Percentiles rank a stretch among this genome's conserved stretches.
These are phyloP conservation scores for Hedychridium roseum DNA, from an alignment of 2,888 invertebrate genomes.

Conservation along the genomic window DNA sequence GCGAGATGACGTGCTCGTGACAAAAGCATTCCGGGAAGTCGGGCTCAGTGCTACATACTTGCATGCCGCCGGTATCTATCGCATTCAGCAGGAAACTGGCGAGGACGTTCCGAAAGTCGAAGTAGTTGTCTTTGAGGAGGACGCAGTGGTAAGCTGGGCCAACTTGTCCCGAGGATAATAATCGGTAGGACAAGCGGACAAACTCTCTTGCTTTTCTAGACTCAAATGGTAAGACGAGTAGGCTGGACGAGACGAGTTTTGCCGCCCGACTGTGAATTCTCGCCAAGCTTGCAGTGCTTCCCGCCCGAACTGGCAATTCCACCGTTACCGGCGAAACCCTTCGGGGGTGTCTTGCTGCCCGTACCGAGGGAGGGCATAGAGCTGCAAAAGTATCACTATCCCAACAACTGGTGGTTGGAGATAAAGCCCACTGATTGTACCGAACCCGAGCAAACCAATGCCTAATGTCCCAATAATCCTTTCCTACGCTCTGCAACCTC, in stretches of 20 bases:
- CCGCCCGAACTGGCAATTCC: constrained; percentile 65
- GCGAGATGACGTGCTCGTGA: constrained; percentile 64
- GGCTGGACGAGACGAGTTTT: constrained; percentile 67
- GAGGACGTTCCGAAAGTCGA: constrained; percentile 58
- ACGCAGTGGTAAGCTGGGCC: constrained; percentile 61
- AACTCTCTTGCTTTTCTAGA: constrained; percentile 41
- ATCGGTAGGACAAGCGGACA: neutral
- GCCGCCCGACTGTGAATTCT: constrained; percentile 66
- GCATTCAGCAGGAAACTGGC: constrained; percentile 53
- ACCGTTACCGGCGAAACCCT: constrained; percentile 64
- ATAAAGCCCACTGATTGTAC: constrained; percentile 63
- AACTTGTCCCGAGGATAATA: too few relatives aligned
- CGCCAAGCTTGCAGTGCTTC: constrained; percentile 66
- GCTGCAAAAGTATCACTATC: constrained; percentile 69
- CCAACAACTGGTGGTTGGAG: constrained; percentile 68
- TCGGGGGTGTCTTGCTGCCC: constrained; percentile 65
- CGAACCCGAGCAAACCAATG: constrained; percentile 40
- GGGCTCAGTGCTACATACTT: constrained; percentile 64
- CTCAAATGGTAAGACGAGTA: constrained; percentile 65
- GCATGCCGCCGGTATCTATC: constrained; percentile 66
- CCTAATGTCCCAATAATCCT: too few relatives aligned
- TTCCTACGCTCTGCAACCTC: too few relatives aligned
- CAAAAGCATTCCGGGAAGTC: constrained; percentile 64
- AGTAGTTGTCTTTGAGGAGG: constrained; percentile 66
- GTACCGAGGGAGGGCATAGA: constrained; percentile 69